Conservation (phyloP, 2,888 invertebrate species). For the Drosophila kokeensis region DNA sequence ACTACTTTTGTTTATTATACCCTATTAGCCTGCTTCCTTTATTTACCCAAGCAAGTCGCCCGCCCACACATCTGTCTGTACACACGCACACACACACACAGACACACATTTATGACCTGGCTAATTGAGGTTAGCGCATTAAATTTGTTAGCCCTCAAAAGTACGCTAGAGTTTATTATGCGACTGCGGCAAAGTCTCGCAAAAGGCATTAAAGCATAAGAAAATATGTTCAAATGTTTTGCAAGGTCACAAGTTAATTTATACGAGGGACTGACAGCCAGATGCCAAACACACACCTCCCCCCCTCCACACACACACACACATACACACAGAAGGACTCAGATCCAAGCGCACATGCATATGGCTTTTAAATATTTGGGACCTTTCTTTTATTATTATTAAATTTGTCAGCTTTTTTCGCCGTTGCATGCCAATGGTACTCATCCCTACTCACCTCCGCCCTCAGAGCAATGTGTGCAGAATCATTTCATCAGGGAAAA, state of each 20-base stretch:
- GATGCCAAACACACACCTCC: conserved; percentile 14
- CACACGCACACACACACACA: conserved; percentile 7
- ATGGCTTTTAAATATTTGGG: conserved; percentile 37
- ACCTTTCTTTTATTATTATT: conserved; percentile 47
- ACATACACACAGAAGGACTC: conserved; percentile 22
- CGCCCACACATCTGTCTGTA: conserved; percentile 3
- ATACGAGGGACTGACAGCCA: conserved; percentile 56
- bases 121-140: conserved; percentile 57
- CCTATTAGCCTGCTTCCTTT: conserved; percentile 44
- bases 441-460: not conserved
- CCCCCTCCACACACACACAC: conserved; percentile 16
- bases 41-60: conserved; percentile 3
- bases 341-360: conserved; percentile 13
- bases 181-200: conserved; percentile 6
- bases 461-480: conserved; percentile 8
- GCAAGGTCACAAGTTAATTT: conserved; percentile 77
- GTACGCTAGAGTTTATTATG: conserved; percentile 39
- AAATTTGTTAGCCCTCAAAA: conserved; percentile 39
- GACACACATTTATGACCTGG: conserved; percentile 27
- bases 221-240: conserved; percentile 61
- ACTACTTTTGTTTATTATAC: conserved; percentile 44
- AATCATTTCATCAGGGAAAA: conserved; percentile 49
- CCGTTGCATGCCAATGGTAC: conserved; percentile 1
- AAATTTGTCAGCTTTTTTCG: conserved; percentile 49
- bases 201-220: conserved; percentile 67